Evolutionary conservation across 2,888 invertebrate species (phyloP), one percentile per base, ranked within the genome.

Genomic region (Drosophila kanekoi): DNA sequence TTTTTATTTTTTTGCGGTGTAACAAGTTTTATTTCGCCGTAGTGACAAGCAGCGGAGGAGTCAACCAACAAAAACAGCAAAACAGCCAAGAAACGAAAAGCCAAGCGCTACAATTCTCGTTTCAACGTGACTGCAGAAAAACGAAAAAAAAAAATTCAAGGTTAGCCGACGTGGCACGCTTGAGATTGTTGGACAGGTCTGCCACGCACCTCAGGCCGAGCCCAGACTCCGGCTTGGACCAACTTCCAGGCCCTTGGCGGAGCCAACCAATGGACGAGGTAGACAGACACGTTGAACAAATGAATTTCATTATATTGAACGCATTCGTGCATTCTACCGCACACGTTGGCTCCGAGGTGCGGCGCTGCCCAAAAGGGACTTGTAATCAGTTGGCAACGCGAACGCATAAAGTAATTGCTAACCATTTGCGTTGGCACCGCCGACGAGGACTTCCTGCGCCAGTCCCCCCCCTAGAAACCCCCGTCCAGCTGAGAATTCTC

Each of bases 291-390:
- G 57, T 67, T 65, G 76, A 70, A 81, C 83, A 83, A 83, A 83
- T 87, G 83, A 83, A 83, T 83, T 83, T 83, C 87, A 83, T 83
- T 83, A 83, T 83, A 83, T 83, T 81, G 83, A 84, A 87, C 85
- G 81, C 83, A 87, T 87, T 87, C 83, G 77, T 75, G 82, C 84
- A 87, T 87, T 87, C 71, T 83, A 84, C 83, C 83, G 87, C 83
- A 83, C 83, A 83, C 87, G 83, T 78, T 67, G 77, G 68, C 49
- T 62, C 56, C 65, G 69, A 87, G 81, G 85, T 84, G 87, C 82
- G 77, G 63, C 57, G 74, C 56, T 56, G 59, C 53, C 72, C 72
- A 72, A 76, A 74, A 80, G 85, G 87, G 70, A 75, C 86, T 87
- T 83, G 87, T 83, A 83, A 83, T 83, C 83, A 83, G 87, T 81